A percentile compares a stretch with the other conserved stretches of the same genome.
Evolutionary conservation across 2,113 vertebrate species (phyloP).

Genomic region (Paraplagusia blochii): DNA sequence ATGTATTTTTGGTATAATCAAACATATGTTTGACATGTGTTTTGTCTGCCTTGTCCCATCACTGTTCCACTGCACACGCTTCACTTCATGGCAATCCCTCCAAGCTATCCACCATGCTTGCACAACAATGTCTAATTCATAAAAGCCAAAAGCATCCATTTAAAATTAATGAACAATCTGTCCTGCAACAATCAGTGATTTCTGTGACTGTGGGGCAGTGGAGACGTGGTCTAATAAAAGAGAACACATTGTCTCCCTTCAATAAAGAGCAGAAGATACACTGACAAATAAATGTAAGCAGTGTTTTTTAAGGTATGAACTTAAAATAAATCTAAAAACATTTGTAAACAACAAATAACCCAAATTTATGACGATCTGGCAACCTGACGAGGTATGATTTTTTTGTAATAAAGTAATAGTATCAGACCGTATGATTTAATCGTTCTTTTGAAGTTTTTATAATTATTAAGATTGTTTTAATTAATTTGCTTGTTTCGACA

Average conservation of each 20-base stretch:
- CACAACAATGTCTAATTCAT: slow-evolving; percentile 77
- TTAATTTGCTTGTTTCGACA: too few species aligned
- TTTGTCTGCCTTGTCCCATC: slow-evolving; percentile 72
- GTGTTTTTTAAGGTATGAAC: too few species aligned
- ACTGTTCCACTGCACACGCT: slow-evolving; percentile 53
- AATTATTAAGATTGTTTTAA: too few species aligned
- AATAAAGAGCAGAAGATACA: slow-evolving; percentile 41
- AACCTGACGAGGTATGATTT: too few species aligned
- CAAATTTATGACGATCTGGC: too few species aligned
- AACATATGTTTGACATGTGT: slow-evolving; percentile 65
- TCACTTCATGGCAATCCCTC: slow-evolving; percentile 66
- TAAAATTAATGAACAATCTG: slow-evolving; percentile 84
- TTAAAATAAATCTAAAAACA: too few species aligned
- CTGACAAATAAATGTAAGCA: background rate
- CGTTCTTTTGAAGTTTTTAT: too few species aligned
- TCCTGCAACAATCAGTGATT: slow-evolving; percentile 72
- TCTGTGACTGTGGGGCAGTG: slow-evolving; percentile 74
- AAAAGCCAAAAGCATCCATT: slow-evolving; percentile 80
- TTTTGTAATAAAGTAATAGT: too few species aligned
- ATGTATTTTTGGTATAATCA: slow-evolving; percentile 62
- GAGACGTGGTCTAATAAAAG: slow-evolving; percentile 57
- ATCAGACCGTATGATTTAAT: too few species aligned
- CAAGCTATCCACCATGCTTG: slow-evolving; percentile 58
- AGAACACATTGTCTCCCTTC: slow-evolving; percentile 65
- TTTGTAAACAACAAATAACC: too few species aligned